Evolutionary conservation across 2,888 invertebrate genomes (phyloP).

Genomic region (Tromatobia lineatoria): DNA sequence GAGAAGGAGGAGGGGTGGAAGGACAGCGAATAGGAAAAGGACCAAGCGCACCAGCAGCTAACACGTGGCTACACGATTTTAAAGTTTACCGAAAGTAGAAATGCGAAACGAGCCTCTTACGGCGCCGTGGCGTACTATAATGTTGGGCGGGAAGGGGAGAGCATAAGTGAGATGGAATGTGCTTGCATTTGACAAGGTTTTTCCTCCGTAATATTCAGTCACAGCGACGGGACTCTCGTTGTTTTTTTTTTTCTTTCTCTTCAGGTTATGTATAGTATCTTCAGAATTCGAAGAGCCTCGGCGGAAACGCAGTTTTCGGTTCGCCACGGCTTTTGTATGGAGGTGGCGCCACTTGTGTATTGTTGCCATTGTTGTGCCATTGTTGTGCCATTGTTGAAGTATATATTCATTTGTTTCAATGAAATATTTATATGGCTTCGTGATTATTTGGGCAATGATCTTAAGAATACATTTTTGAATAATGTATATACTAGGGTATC

Average conservation of each 20-base stretch:
- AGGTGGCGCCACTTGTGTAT: conserved; percentile 33
- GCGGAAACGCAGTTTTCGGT: conserved; percentile 18
- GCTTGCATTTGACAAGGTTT: conserved; percentile 47
- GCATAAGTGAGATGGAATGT: conserved; percentile 41
- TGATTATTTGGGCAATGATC: too few species aligned
- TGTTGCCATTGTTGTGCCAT: background rate
- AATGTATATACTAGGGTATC: too few species aligned
- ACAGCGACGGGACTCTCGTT: background rate
- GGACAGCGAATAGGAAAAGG: conserved; percentile 22
- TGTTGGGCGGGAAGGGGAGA: background rate
- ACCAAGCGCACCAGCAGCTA: conserved; percentile 8
- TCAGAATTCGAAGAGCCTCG: conserved; percentile 20
- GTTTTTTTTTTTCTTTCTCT: conserved; percentile 12
- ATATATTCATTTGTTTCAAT: too few species aligned
- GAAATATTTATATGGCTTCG: too few species aligned
- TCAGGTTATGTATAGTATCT: conserved; percentile 27
- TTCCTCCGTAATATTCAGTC: background rate
- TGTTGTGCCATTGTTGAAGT: background rate
- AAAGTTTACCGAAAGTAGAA: conserved; percentile 66
- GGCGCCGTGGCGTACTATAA: conserved; percentile 58
- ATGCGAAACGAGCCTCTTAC: conserved; percentile 65
- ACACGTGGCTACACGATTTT: conserved; percentile 40
- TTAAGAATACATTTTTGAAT: too few species aligned
- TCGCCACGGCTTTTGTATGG: conserved; percentile 38
- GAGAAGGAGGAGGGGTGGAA: background rate